Percentiles rank a stretch among this genome's conserved stretches.
Conservation (phyloP, 2,888 invertebrate genomes). For the Atrina japonica region DNA sequence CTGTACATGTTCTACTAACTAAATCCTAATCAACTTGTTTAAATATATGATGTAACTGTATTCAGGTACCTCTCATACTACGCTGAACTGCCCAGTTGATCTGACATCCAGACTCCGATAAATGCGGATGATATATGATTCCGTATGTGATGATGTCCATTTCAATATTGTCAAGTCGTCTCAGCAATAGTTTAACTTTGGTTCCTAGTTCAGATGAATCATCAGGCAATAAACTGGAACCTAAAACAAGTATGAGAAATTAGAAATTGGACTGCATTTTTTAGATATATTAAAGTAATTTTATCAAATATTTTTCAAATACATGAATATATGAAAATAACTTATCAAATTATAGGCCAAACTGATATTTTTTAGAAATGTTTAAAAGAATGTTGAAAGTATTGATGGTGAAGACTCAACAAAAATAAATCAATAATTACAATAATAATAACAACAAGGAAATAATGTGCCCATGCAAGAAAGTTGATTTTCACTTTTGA, state of each 20-base stretch:
- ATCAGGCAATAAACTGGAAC: conserved; percentile 63
- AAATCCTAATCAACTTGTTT: too few relatives aligned
- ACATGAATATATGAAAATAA: background rate
- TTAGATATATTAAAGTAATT: background rate
- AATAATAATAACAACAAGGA: too few relatives aligned
- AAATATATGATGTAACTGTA: background rate
- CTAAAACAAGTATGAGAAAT: conserved; percentile 26
- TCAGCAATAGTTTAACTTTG: conserved; percentile 59
- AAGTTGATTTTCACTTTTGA: too few relatives aligned
- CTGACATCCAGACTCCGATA: conserved; percentile 66
- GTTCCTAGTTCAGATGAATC: conserved; percentile 59
- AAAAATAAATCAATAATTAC: too few relatives aligned
- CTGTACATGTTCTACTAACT: too few relatives aligned
- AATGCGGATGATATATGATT: conserved; percentile 70
- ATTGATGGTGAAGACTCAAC: too few relatives aligned
- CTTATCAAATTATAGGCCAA: too few relatives aligned
- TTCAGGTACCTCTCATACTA: conserved; percentile 69
- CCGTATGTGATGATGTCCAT: conserved; percentile 73
- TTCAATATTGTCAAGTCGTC: conserved; percentile 62
- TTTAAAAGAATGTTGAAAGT: too few relatives aligned
- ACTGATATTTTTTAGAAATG: too few relatives aligned
- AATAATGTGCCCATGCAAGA: too few relatives aligned
- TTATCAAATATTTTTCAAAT: background rate
- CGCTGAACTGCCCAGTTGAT: conserved; percentile 68
- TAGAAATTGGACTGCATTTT: background rate